phyloP scores from a whole-genome alignment of 2,113 vertebrate genomes.

The Daphoenositta chrysoptera region DNA sequence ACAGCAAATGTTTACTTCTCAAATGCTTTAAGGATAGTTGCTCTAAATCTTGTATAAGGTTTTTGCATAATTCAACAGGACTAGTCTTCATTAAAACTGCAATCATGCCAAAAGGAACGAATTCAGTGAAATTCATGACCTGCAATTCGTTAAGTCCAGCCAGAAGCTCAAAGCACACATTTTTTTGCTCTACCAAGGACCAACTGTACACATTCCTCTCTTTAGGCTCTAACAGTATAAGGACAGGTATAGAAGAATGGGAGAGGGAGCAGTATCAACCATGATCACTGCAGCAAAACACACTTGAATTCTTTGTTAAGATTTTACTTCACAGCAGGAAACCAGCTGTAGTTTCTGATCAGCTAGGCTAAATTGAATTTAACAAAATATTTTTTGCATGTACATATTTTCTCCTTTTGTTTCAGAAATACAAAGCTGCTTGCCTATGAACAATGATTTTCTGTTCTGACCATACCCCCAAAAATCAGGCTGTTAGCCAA shows the following conservation, averaged over 20 bases:
- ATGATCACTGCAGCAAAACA: not conserved
- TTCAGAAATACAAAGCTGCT: not conserved
- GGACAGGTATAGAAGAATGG: not conserved
- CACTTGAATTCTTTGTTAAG: not conserved
- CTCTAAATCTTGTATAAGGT: not conserved
- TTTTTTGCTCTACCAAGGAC: not conserved
- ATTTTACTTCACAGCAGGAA: not conserved
- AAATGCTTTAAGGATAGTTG: not conserved
- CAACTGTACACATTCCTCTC: not conserved
- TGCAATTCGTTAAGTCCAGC: not conserved
- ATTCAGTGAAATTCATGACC: not conserved
- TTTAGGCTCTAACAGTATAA: not conserved
- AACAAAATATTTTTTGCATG: not conserved
- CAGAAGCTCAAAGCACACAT: not conserved
- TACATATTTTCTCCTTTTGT: not conserved
- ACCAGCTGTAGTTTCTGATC: not conserved
- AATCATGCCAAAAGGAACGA: not conserved
- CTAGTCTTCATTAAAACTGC: not conserved
- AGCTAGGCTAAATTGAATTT: not conserved
- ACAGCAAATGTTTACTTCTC: not conserved
- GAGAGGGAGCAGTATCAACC: fast-evolving
- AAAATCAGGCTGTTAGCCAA: not conserved
- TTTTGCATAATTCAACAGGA: not conserved
- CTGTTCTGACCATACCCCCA: not conserved
- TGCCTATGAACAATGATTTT: not conserved